A percentile compares a stretch with the other conserved stretches of the same genome.
Conservation (phyloP, 2,113 vertebrate genomes). For the Pelobates fuscus region DNA sequence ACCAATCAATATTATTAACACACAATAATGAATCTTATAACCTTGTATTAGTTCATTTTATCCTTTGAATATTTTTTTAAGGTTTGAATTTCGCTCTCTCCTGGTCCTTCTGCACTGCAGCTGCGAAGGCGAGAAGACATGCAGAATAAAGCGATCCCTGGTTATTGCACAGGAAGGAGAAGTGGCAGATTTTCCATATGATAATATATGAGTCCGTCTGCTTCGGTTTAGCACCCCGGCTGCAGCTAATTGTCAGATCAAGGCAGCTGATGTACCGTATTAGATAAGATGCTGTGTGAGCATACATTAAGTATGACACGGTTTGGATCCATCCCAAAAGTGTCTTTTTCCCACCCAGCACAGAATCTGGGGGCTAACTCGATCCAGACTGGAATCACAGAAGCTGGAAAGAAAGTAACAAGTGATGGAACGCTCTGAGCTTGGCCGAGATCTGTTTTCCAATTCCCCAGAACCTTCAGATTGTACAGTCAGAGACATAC, state of each 20-base stretch:
- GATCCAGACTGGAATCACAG: constrained; percentile 46
- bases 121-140: no score
- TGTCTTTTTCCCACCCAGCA: constrained; percentile 24
- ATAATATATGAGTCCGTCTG: constrained; percentile 55
- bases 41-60: no score
- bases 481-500: no score
- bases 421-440: neutral
- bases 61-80: no score
- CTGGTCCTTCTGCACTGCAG: no score
- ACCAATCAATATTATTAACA: no score
- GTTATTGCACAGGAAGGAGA: neutral
- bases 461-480: no score
- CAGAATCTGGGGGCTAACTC: constrained; percentile 53
- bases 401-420: neutral
- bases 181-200: neutral
- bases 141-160: no score
- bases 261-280: constrained; percentile 41
- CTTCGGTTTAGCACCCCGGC: constrained; percentile 58
- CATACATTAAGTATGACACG: neutral
- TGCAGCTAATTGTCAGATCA: constrained; percentile 61
- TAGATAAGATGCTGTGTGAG: constrained; percentile 50
- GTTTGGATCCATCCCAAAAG: constrained; percentile 57
- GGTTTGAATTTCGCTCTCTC: no score
- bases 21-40: no score
- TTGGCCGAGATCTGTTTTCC: no score